Evolutionary conservation across 2,888 invertebrate genomes (phyloP), one percentile per base, ranked within the genome.

Genomic region (Apomyelois bistriatella): DNA sequence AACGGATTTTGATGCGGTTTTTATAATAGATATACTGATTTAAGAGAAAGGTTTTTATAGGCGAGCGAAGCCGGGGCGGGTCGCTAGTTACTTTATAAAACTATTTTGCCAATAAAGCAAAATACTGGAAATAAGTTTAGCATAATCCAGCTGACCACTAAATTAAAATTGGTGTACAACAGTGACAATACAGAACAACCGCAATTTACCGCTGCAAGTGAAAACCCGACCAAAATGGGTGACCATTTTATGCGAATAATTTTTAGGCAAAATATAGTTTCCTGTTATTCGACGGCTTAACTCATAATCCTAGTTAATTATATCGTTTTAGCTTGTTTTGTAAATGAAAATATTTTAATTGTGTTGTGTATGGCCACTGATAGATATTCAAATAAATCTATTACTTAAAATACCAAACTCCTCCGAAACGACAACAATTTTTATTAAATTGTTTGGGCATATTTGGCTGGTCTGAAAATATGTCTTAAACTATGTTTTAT

Each of bases 191-290:
- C 75, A 72, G 65, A 64, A 67, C 58, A 62, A 83, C 88, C 88
- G 77, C 88, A 89, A 77, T 80, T 81, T 76, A 72, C 76, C 70
- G 66, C 70, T 85, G 86, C 81, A 79, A 79, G 78, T 87, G 85
- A 87, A 83, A 82, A 83, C 81, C 81, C 81, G 59, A 58, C 79
- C 79, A 75, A 76, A 80, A 74, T 77, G 86, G 85, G 82, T 77
- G 72, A 76, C 83, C 80, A 76, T 75, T 79, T 79, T 82, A 82
- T 66, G 61, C 47, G 49, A 63, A 68, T 60, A 53, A 68, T 68
- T 73, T 71, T 70, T 63, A 55, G 57, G 48, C 48, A 55, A 58
- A 61, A 61, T 58, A 54, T 50, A 22, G 48, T 53, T 42, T 51
- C 38, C 46, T 55, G 40, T 54, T 54, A n/a, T 40, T 16, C 16